Conservation (phyloP, 2,113 vertebrate species). For the Lagopus muta region DNA sequence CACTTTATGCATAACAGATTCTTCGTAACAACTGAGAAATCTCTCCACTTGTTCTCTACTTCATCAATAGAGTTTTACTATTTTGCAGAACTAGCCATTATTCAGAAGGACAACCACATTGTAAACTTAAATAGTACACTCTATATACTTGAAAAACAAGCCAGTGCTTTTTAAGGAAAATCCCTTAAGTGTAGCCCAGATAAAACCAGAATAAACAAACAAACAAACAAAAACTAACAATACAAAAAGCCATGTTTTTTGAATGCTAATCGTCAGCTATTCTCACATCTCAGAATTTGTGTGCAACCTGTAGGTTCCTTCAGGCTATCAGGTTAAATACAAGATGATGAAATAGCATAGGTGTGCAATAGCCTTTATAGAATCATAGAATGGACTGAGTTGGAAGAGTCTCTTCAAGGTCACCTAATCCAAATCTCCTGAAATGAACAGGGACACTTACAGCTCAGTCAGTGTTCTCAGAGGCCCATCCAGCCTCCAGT, state of each 20-base stretch:
- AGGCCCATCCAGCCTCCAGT: too few species aligned
- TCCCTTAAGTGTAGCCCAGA: background rate
- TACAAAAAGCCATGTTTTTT: background rate
- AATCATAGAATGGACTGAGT: too few species aligned
- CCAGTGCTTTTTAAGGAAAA: background rate
- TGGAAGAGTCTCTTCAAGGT: too few species aligned
- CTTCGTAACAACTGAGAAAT: slow-evolving; percentile 24
- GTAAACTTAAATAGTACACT: slow-evolving; percentile 8
- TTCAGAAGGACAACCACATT: slow-evolving; percentile 17
- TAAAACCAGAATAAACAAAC: background rate
- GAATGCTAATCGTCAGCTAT: background rate
- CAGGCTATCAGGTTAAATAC: background rate
- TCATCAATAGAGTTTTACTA: background rate
- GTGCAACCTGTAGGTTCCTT: background rate
- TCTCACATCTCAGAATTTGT: background rate
- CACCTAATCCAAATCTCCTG: too few species aligned
- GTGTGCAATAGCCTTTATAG: background rate
- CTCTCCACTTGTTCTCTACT: background rate
- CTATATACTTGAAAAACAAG: background rate
- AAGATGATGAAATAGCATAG: background rate
- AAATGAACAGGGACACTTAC: too few species aligned
- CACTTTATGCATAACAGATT: background rate
- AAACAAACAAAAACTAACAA: background rate
- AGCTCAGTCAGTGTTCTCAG: too few species aligned
- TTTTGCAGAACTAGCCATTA: background rate